A percentile compares a stretch with the other conserved stretches of the same genome.
These are phyloP conservation scores for Aporophyla nigra DNA, from an alignment of 2,888 invertebrate species.

Conservation along the genomic window DNA sequence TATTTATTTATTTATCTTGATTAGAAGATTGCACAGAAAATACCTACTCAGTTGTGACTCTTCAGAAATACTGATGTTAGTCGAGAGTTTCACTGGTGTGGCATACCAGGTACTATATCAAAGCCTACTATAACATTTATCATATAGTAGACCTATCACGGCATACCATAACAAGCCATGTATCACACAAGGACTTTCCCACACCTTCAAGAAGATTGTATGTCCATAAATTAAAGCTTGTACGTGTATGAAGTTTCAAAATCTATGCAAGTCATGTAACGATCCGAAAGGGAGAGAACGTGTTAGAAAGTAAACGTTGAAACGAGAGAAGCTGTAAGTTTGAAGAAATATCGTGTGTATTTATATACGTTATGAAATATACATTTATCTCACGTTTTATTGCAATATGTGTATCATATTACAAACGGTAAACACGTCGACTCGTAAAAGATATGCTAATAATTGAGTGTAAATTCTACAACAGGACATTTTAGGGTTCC, in stretches of 20 bases:
- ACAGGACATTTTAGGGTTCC: no score
- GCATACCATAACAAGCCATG: neutral
- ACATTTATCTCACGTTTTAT: constrained; percentile 23
- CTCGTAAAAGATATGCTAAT: no score
- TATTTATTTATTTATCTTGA: no score
- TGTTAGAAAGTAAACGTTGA: constrained; percentile 52
- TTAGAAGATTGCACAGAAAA: no score
- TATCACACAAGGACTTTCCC: constrained; percentile 19
- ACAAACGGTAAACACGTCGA: neutral
- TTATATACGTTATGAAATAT: constrained; percentile 28
- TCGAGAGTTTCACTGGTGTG: neutral
- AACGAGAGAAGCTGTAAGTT: constrained; percentile 41
- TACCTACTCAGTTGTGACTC: neutral
- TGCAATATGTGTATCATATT: constrained; percentile 14
- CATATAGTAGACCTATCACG: neutral
- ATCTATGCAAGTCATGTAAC: constrained; percentile 45
- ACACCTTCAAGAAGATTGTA: constrained; percentile 16
- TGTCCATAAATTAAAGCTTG: neutral
- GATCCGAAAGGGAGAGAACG: constrained; percentile 29
- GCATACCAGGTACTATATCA: neutral
- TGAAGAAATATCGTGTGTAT: constrained; percentile 28
- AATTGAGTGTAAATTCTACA: no score
- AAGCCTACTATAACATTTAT: neutral
- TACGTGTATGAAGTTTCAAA: constrained; percentile 32
- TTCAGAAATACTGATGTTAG: neutral